Conservation (phyloP, 2,113 vertebrate genomes). For the Gymnorhina tibicen region DNA sequence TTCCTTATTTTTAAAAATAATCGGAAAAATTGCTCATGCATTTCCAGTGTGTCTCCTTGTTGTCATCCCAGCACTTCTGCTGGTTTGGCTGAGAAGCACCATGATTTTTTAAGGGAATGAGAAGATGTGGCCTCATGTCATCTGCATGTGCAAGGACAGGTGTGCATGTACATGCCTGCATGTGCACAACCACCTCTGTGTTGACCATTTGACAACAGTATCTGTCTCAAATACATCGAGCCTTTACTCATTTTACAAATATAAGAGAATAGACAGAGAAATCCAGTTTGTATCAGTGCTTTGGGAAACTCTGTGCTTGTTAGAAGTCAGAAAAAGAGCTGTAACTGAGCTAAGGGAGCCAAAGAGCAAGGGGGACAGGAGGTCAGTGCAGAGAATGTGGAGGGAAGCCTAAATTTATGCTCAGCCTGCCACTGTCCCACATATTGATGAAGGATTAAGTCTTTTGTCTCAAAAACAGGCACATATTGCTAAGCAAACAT, state of each 20-base stretch:
- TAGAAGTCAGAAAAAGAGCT: background rate
- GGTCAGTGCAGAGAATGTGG: background rate
- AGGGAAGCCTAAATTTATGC: background rate
- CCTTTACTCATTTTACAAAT: background rate
- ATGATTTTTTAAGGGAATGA: background rate
- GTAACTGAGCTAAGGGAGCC: background rate
- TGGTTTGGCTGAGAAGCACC: background rate
- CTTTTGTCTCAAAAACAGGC: background rate
- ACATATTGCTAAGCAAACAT: background rate
- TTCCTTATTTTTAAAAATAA: background rate
- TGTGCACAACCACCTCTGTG: too few species aligned
- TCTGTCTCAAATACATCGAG: background rate
- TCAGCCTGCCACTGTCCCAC: fast-evolving
- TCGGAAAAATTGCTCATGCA: background rate
- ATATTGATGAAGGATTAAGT: background rate
- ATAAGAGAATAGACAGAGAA: background rate
- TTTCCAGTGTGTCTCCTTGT: background rate
- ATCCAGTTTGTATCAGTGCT: background rate
- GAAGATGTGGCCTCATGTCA: background rate
- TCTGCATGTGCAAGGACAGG: background rate
- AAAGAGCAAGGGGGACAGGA: background rate
- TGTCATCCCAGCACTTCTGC: background rate
- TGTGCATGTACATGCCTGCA: background rate
- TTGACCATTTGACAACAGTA: background rate
- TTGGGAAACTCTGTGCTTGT: background rate